Base-by-base conservation (phyloP, 2,113 vertebrate species). In the Oplegnathus fasciatus region DNA sequence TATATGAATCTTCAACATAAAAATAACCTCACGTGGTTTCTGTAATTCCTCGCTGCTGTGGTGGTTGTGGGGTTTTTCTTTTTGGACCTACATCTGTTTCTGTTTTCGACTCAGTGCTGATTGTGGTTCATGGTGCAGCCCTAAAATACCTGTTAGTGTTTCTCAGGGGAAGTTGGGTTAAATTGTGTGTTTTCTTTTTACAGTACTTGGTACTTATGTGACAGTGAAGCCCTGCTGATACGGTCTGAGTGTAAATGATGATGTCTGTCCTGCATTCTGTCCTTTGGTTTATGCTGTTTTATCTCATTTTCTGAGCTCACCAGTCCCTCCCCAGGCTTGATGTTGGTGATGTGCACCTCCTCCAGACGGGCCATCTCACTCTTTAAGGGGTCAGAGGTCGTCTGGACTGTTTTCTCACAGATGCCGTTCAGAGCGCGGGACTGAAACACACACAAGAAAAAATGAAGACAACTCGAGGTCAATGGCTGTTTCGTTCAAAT, bases 291-390 rank as follows among this genome's bases (percentile, higher is more conserved):
- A 13, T n/a, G 26, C 7, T 3, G 18, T 55, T 64, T 37, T 1
- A 24, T 6, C 1, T 7, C 5, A 15, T 62, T 34, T 10, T 7
- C 13, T 5, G 42, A 15, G 24, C 97, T 97, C 95, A 99, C 98
- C 97, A 99, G 93, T 88, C 98, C 98, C 78, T 99, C 97, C 0
- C 95, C 97, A 1, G 97, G 97, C 82, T 95, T 97, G 78, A 99
- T 88, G 71, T 97, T 95, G 6, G 93, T 95, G 91, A 99, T 94
- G 75, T 96, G 96, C 52, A 99, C 97, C 65, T 99, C 97, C 82
- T 98, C 97, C 91, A 99, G 93, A 83, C 96, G 97, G 0, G 97
- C 91, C 77, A 94, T 92, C 78, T 97, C 97, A 71, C 92, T 97
- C 94, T 96, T 95, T 1, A 96, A 78, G 0, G 97, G 96, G 84